Conservation (phyloP, 2,113 vertebrate species). For the Forbesichthys agassizii region DNA sequence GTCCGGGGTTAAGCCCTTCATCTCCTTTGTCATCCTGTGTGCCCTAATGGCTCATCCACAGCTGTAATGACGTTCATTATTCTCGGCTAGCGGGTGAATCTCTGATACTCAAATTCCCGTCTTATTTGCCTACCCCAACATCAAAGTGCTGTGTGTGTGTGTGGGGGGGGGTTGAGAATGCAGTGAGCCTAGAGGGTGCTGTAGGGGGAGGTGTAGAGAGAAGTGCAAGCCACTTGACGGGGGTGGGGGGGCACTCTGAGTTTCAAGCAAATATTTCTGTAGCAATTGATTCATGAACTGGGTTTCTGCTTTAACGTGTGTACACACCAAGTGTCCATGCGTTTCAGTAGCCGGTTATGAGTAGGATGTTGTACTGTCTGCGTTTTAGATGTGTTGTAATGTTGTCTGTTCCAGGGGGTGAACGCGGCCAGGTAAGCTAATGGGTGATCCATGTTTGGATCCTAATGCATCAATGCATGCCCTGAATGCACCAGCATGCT, state of each 20-base stretch:
- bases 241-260: too few relatives aligned
- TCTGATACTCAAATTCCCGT: conserved; percentile 26
- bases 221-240: too few relatives aligned
- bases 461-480: conserved; percentile 52
- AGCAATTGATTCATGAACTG: too few relatives aligned
- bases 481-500: conserved; percentile 28
- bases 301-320: conserved; percentile 23
- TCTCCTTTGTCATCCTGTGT: conserved; percentile 33
- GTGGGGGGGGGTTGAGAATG: conserved; percentile 8
- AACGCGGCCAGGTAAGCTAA: conserved; percentile 71
- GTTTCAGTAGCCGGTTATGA: conserved; percentile 26
- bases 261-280: too few relatives aligned
- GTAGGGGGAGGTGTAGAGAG: too few relatives aligned
- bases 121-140: too few relatives aligned
- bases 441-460: conserved; percentile 42
- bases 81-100: conserved; percentile 43
- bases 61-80: not conserved
- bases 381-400: conserved; percentile 59
- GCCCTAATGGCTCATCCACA: conserved; percentile 12
- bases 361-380: conserved; percentile 45
- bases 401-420: conserved; percentile 71
- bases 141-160: too few relatives aligned
- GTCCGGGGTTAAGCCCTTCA: conserved; percentile 26
- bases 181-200: too few relatives aligned
- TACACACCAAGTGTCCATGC: not conserved